phyloP scores from a whole-genome alignment of 1,140 invertebrate genomes.

The Argopecten irradians region DNA sequence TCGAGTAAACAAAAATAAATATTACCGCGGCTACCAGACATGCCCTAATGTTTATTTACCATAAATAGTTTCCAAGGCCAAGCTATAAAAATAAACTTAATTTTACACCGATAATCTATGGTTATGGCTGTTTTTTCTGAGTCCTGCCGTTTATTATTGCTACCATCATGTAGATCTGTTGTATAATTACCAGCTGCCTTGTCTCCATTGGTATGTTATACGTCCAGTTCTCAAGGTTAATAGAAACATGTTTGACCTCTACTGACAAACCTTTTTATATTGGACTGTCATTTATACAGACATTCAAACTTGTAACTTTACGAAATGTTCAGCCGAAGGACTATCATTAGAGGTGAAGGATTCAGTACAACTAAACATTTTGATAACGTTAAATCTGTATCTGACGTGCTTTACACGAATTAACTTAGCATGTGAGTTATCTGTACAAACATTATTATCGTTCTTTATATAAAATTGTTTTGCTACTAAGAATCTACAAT shows the following conservation, averaged over 20 bases:
- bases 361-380: no score
- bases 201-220: neutral
- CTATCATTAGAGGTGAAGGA: no score
- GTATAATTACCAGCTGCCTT: neutral
- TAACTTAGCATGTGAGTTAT: no score
- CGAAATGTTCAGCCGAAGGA: no score
- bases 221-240: neutral
- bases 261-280: neutral
- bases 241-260: neutral
- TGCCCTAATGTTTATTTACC: neutral
- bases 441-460: no score
- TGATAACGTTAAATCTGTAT: no score
- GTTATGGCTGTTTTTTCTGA: neutral
- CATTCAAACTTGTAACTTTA: neutral
- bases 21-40: neutral
- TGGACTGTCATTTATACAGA: neutral
- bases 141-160: neutral
- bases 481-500: no score
- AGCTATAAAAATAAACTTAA: neutral
- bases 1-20: neutral
- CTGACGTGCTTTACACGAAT: no score
- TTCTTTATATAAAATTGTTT: no score
- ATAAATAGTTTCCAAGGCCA: neutral
- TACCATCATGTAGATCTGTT: neutral
- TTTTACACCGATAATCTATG: neutral